Evolutionary conservation across 2,113 vertebrate species (phyloP), one percentile per base, ranked within the genome.

Genomic region (Ceuthmochares aereus): DNA sequence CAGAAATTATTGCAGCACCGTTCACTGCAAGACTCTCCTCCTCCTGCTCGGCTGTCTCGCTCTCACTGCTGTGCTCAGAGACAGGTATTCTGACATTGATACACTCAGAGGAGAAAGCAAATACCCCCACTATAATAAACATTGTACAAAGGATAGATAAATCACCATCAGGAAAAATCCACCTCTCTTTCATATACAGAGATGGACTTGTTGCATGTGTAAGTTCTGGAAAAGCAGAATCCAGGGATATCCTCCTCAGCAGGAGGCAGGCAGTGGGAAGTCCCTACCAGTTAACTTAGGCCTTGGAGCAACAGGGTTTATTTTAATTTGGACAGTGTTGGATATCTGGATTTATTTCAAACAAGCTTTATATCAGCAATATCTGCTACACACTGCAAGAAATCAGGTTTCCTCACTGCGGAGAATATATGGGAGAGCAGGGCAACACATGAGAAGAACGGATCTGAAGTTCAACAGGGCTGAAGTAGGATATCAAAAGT

Each of bases 111-210:
- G 22, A 69, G 42, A 77, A 77, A 34, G 21, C 32, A 17, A 87
- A 45, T 18, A 19, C 4, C 14, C 2, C 3, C 30, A 4, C 18
- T 14, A 2, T 1, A 40, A 23, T 0, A 80, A 56, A 32, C 32
- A 10, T 0, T 36, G 43, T 26, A 34, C 30, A 82, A 40, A 83
- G 30, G 15, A 52, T 43, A 60, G 59, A n/a, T 18, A 78, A 80
- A 27, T 51, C 47, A 27, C 29, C 37, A 32, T 6, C 63, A 74
- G 55, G 36, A 83, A 80, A 45, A 51, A n/a, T 10, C 32, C 21
- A 26, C 9, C 37, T 37, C 40, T 62, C 26, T 55, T 85, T 80
- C 76, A 12, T 4, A 32, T 14, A 11, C 0, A 22, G 14, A 56
- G 12, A 27, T 2, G 17, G 12, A 64, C 13, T 23, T 14, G 21